A percentile compares a stretch with the other conserved stretches of the same genome.
phyloP scores from a whole-genome alignment of 2,888 invertebrate genomes.

The Camponotus fellah region DNA sequence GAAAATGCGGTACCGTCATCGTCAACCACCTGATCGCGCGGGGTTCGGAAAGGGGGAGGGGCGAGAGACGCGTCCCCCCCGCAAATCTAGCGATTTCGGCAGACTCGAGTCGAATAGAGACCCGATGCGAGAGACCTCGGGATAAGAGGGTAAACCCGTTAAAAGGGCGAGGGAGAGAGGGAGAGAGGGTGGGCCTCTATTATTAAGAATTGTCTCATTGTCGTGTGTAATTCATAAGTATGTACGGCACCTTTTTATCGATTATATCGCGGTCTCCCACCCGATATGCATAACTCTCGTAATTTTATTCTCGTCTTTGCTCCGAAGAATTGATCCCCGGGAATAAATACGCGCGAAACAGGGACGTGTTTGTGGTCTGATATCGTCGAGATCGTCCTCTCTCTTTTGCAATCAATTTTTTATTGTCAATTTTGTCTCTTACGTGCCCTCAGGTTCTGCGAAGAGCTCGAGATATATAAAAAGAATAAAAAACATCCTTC shows the following conservation, averaged over 20 bases:
- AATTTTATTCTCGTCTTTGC: constrained; percentile 2
- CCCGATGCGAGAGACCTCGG: too few species aligned
- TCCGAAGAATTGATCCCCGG: constrained; percentile 1
- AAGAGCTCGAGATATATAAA: neutral
- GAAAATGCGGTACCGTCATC: constrained; percentile 20
- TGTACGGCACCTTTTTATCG: neutral
- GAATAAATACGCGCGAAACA: constrained; percentile 7
- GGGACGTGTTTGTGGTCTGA: neutral
- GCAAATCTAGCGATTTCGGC: too few species aligned
- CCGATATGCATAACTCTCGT: neutral
- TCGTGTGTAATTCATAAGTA: constrained; percentile 7
- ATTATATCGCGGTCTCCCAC: neutral
- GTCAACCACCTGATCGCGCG: neutral
- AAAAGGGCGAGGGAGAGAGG: too few species aligned
- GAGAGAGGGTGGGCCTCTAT: neutral
- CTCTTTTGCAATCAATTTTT: neutral
- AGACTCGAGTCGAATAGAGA: too few species aligned
- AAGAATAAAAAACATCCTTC: neutral
- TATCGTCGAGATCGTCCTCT: neutral
- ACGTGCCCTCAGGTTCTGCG: neutral
- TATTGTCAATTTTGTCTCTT: neutral
- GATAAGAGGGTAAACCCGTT: too few species aligned
- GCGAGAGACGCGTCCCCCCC: too few species aligned
- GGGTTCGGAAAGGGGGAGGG: too few species aligned
- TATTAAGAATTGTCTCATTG: constrained; percentile 7